Conservation (phyloP, 1,140 invertebrate genomes). For the Pseudomyrmex pallidus region DNA sequence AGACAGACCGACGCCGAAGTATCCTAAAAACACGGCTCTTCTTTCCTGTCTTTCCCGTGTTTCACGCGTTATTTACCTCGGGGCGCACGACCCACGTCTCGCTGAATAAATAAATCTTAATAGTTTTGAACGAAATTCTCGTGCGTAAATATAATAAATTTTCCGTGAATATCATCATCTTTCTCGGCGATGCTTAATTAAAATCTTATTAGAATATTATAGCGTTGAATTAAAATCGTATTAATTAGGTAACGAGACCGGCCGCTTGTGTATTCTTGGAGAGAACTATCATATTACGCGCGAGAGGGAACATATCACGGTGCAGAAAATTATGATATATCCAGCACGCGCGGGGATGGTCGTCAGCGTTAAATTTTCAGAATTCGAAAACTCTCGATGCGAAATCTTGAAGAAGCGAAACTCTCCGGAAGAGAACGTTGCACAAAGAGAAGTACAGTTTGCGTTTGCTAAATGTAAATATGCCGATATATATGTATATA, state of each 20-base stretch:
- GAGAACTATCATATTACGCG: constrained; percentile 17
- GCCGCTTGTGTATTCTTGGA: background rate
- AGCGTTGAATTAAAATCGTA: constrained; percentile 37
- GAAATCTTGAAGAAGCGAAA: background rate
- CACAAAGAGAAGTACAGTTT: background rate
- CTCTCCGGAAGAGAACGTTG: background rate
- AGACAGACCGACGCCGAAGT: constrained; percentile 52
- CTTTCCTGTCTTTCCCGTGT: constrained; percentile 9
- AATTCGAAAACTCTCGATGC: constrained; percentile 21
- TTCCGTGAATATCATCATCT: background rate
- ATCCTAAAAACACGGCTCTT: constrained; percentile 37
- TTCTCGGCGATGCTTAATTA: constrained; percentile 4
- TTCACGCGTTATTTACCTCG: constrained; percentile 28
- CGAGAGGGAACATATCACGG: constrained; percentile 15
- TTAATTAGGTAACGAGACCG: constrained; percentile 39
- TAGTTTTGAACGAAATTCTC: background rate
- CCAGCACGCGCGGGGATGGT: background rate
- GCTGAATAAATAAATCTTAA: constrained; percentile 35
- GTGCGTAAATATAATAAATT: background rate
- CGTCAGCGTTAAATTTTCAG: constrained; percentile 1
- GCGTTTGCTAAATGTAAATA: no score
- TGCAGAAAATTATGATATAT: no score
- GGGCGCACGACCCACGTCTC: background rate
- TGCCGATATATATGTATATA: no score
- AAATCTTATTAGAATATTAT: constrained; percentile 24